These are phyloP conservation scores for Macrobrachium nipponense DNA, from an alignment of 1,140 invertebrate genomes.

Conservation along the genomic window DNA sequence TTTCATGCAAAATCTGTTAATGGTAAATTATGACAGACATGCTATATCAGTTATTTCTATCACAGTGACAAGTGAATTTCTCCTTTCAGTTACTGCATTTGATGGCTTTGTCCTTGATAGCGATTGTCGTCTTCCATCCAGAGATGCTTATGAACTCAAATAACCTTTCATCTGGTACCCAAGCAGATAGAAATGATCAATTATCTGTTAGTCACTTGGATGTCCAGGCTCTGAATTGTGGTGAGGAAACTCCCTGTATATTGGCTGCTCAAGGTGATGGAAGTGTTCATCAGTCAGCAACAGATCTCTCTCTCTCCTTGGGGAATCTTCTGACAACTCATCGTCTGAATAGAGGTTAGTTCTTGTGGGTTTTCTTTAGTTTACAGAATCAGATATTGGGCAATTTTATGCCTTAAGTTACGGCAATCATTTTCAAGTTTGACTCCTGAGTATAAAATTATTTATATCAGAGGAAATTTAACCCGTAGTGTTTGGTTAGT, in stretches of 20 bases:
- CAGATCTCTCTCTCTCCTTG: constrained; percentile 56
- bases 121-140: constrained; percentile 79
- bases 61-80: constrained; percentile 39
- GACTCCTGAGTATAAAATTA: too few relatives aligned
- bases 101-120: constrained; percentile 77
- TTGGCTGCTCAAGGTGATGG: constrained; percentile 57
- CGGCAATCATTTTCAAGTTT: too few relatives aligned
- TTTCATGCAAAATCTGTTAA: not conserved
- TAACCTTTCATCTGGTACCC: constrained; percentile 29
- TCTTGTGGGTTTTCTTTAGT: not conserved
- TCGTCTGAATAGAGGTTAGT: constrained; percentile 58
- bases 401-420: too few relatives aligned
- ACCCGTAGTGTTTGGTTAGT: too few relatives aligned
- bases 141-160: constrained; percentile 65
- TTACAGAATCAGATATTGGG: too few relatives aligned
- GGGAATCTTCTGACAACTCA: constrained; percentile 61
- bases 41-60: not conserved
- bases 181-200: constrained; percentile 32
- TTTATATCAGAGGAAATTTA: too few relatives aligned
- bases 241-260: constrained; percentile 61
- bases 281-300: constrained; percentile 27
- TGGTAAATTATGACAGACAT: not conserved
- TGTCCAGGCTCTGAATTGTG: constrained; percentile 60
- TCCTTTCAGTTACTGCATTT: constrained; percentile 78
- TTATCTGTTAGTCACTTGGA: constrained; percentile 45